phyloP scores from a whole-genome alignment of 2,888 invertebrate genomes.

The Dugesia japonica region DNA sequence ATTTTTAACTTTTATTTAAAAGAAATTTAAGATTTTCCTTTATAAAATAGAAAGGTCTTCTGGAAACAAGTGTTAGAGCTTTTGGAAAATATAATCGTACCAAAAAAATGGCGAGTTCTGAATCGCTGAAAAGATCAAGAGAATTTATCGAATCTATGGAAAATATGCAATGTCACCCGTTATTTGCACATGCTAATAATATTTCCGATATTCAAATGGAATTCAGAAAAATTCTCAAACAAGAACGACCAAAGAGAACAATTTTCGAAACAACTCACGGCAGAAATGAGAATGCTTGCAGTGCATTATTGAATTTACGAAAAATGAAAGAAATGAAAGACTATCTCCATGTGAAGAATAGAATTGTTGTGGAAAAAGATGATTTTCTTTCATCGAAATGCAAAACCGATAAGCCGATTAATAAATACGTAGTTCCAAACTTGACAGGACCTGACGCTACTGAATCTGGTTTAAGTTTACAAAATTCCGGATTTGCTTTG shows the following conservation, averaged over 20 bases:
- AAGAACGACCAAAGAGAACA: not conserved
- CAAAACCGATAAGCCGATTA: not conserved
- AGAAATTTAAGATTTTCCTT: too few species aligned
- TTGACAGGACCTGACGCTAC: not conserved
- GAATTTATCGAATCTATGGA: not conserved
- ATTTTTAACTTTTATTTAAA: too few species aligned
- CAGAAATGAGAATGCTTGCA: not conserved
- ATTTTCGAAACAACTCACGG: constrained; percentile 7
- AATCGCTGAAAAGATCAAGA: not conserved
- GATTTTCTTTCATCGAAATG: not conserved
- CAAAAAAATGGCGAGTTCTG: not conserved
- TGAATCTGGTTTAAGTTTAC: not conserved
- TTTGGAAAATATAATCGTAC: not conserved
- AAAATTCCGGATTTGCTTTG: not conserved
- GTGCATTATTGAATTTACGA: not conserved
- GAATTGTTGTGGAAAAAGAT: not conserved
- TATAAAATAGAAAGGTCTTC: not conserved
- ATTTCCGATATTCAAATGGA: not conserved
- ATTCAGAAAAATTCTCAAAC: not conserved
- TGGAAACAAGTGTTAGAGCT: not conserved
- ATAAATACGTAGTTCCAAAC: not conserved
- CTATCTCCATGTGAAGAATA: not conserved
- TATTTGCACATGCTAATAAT: not conserved
- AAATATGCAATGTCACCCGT: not conserved
- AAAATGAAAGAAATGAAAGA: not conserved